Evolutionary conservation across 2,888 invertebrate species (phyloP), one percentile per base, ranked within the genome.

Genomic region (Dioctria linearis): DNA sequence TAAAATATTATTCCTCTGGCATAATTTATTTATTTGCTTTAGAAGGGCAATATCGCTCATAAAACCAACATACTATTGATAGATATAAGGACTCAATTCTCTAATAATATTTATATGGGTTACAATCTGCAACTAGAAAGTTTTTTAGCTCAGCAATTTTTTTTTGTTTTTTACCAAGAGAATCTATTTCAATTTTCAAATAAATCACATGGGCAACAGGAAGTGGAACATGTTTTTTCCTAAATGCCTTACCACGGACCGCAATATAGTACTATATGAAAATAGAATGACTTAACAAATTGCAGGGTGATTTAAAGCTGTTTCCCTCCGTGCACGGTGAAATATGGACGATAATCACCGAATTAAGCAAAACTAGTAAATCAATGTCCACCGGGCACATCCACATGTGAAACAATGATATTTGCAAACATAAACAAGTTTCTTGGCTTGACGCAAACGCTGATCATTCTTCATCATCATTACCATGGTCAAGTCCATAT

Each of bases 401-500:
- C 40, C 37, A 5, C 42, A 42, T n/a, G 39, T 54, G 49, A 73
- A 73, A 73, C 73, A 73, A 73, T 73, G 73, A 54, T 39, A 73
- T 69, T 69, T 69, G 49, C 51, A 37, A 25, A 25, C 25, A 25
- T 0, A 69, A 73, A 57, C 54, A 37, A 73, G 73, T 51, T 73
- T 73, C 67, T 13, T 40, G 37, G 40, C 3, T 51, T 39, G 40
- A 37, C 40, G 54, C 37, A 25, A 25, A 25, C 25, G 25, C 25
- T 25, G 25, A 37, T 69, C 73, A 54, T 73, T 54, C 42, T 57
- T 73, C 57, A 57, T 57, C 73, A 42, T 73, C 73, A 73, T 73
- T 73, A 73, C 73, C 73, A 73, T 57, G 73, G 73, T 73, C 73
- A 73, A 73, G 73, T 73, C 73, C 73, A 73, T 54, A 57, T 73